These are phyloP conservation scores for Onychomys torridus DNA, from an alignment of 2,797 vertebrate genomes.

Conservation along the genomic window DNA sequence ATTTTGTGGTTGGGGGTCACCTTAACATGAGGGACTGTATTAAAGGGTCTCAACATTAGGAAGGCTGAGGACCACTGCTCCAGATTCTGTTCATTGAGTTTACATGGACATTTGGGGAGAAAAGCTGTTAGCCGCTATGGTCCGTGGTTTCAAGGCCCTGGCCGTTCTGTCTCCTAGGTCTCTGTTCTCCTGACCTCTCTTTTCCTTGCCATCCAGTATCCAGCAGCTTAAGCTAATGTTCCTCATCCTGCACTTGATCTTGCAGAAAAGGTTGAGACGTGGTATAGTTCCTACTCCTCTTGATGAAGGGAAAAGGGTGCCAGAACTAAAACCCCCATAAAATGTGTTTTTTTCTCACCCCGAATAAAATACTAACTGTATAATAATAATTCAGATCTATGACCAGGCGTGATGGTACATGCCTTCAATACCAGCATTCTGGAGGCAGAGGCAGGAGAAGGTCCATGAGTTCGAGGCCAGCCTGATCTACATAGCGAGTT, in stretches of 20 bases:
- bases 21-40: too few species aligned
- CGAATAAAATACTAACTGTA: constrained; percentile 34
- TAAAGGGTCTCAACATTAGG: not conserved
- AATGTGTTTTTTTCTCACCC: constrained; percentile 3
- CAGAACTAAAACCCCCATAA: not conserved
- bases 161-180: not conserved
- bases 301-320: not conserved
- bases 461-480: not conserved
- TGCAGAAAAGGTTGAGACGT: not conserved
- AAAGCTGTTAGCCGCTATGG: constrained; percentile 1
- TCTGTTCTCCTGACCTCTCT: not conserved
- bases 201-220: not conserved
- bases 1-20: not conserved
- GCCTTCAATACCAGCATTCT: not conserved
- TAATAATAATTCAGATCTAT: not conserved
- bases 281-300: not conserved
- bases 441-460: not conserved
- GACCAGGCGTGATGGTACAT: not conserved
- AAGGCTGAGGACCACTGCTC: not conserved
- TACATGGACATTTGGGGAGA: not conserved
- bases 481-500: not conserved
- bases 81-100: not conserved
- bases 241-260: not conserved
- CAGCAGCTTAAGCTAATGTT: not conserved
- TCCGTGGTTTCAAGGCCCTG: constrained; percentile 22